Percentiles rank a stretch among this genome's conserved stretches.
phyloP scores from a whole-genome alignment of 2,888 invertebrate species.

The Tetragnatha montana region DNA sequence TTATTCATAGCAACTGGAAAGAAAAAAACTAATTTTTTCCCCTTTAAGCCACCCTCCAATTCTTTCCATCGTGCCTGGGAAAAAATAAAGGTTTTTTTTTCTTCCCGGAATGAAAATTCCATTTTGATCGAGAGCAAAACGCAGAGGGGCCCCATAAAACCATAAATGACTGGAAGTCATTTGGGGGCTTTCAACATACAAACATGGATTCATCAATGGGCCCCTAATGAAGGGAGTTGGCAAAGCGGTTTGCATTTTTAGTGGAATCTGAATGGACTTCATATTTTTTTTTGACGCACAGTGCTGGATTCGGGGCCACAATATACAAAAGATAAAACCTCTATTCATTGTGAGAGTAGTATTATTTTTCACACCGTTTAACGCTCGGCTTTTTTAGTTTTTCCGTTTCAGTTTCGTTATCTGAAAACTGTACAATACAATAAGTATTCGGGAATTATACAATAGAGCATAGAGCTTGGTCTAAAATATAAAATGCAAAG shows the following conservation, averaged over 20 bases:
- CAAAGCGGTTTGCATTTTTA: conserved; percentile 24
- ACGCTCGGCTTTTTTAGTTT: no score
- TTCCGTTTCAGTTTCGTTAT: no score
- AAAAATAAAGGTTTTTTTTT: conserved; percentile 12
- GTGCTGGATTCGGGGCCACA: not conserved
- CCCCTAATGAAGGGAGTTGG: conserved; percentile 34
- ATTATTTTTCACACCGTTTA: no score
- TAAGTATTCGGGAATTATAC: no score
- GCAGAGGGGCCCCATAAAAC: conserved; percentile 29
- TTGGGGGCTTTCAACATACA: conserved; percentile 10
- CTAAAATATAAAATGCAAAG: no score
- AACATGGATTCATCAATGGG: conserved; percentile 51
- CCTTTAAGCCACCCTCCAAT: not conserved
- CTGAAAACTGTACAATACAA: no score
- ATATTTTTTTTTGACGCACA: conserved; percentile 4
- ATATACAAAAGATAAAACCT: no score
- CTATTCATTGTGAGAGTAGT: no score
- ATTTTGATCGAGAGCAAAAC: conserved; percentile 45
- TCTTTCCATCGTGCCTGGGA: not conserved
- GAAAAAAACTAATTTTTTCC: not conserved
- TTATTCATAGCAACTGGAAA: conserved; percentile 24
- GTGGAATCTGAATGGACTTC: conserved; percentile 29
- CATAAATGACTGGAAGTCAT: conserved; percentile 43
- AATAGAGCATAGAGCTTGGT: no score
- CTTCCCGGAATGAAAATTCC: conserved; percentile 49